Percentiles rank a stretch among this genome's conserved stretches.
Evolutionary conservation across 2,113 vertebrate species (phyloP).

Genomic region (Cygnus atratus): DNA sequence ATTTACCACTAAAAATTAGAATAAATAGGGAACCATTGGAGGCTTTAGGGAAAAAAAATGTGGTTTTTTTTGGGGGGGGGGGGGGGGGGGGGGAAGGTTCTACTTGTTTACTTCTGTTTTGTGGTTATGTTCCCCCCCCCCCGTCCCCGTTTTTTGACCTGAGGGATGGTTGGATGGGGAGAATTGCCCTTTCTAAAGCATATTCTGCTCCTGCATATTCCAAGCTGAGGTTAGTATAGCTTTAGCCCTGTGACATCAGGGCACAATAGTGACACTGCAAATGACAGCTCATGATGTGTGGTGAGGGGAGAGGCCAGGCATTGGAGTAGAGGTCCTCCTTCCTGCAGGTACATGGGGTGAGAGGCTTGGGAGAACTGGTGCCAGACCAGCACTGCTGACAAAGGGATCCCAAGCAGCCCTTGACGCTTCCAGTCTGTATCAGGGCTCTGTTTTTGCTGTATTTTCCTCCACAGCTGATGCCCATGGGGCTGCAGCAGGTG

Average conservation of each 20-base stretch:
- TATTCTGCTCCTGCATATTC: background rate
- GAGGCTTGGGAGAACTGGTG: background rate
- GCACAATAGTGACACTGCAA: background rate
- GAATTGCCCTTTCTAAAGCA: background rate
- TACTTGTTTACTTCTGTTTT: background rate
- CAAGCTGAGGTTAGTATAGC: background rate
- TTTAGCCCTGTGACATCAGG: background rate
- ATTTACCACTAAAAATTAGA: conserved; percentile 19
- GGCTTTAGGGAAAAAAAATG: background rate
- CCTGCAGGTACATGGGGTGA: background rate
- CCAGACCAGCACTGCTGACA: background rate
- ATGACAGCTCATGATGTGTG: background rate
- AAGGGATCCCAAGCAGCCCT: background rate
- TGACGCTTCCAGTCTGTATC: background rate
- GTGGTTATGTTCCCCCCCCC: background rate
- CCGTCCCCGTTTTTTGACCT: background rate
- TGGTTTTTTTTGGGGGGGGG: too few relatives aligned
- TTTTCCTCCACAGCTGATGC: background rate
- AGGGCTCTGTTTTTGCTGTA: background rate
- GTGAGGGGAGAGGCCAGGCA: background rate
- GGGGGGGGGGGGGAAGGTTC: background rate
- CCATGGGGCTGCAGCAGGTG: background rate
- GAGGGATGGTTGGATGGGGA: background rate
- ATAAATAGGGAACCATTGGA: background rate
- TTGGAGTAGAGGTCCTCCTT: background rate